These are phyloP conservation scores for Sprattus sprattus DNA, from an alignment of 2,113 vertebrate genomes.

Conservation along the genomic window DNA sequence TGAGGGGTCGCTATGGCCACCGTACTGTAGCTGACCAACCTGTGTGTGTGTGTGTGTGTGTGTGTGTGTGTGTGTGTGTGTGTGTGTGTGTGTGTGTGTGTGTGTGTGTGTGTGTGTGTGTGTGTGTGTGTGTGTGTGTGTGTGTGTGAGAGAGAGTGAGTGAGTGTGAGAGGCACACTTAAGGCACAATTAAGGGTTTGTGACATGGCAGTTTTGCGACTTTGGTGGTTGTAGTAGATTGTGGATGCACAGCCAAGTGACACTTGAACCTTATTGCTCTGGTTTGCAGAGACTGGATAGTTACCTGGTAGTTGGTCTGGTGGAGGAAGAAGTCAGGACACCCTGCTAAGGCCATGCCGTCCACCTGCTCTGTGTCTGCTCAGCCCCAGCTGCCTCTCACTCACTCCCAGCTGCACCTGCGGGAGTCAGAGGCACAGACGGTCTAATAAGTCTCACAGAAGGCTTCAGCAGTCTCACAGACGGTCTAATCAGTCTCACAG, in stretches of 20 bases:
- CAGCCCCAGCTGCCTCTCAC: slow-evolving; percentile 53
- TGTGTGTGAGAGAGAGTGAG: slow-evolving; percentile 2
- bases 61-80: slow-evolving; percentile 17
- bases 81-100: background rate
- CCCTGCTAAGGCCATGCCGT: slow-evolving; percentile 86
- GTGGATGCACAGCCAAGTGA: background rate
- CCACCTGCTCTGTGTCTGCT: slow-evolving; percentile 58
- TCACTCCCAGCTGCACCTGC: slow-evolving; percentile 38
- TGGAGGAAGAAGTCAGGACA: slow-evolving; percentile 85
- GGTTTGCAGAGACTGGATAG: background rate
- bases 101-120: background rate
- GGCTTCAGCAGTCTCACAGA: no score
- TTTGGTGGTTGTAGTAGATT: background rate
- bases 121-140: background rate
- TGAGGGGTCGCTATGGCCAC: background rate
- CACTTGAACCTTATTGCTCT: background rate
- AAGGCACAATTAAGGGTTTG: background rate
- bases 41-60: slow-evolving; percentile 28
- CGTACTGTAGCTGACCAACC: slow-evolving; percentile 7
- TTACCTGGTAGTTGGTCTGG: slow-evolving; percentile 80
- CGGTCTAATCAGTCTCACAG: no score
- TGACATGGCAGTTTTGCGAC: background rate
- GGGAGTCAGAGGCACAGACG: background rate
- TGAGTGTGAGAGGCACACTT: background rate
- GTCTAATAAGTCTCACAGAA: no score